Evolutionary conservation across 2,888 invertebrate species (phyloP).

Genomic region (Spodoptera exigua): DNA sequence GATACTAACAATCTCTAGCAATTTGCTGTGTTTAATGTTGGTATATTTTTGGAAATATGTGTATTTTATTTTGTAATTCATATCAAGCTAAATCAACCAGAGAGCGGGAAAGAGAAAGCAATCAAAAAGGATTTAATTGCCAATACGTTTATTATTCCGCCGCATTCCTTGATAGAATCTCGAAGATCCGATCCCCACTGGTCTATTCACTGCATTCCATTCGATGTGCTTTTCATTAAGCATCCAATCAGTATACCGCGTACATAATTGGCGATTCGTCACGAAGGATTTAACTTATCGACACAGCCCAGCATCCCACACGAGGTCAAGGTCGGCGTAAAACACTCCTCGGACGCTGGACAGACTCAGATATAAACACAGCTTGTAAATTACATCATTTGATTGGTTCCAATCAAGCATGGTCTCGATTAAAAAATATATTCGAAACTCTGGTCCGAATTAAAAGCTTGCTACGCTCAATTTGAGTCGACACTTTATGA

Average conservation of each 20-base stretch:
- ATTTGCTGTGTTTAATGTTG: too few species aligned
- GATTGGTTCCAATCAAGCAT: slow-evolving; percentile 86
- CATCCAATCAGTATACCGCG: slow-evolving; percentile 80
- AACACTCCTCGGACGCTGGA: slow-evolving; percentile 58
- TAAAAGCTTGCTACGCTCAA: slow-evolving; percentile 70
- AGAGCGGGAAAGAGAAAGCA: slow-evolving; percentile 18
- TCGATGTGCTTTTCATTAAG: slow-evolving; percentile 75
- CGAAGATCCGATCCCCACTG: slow-evolving; percentile 59
- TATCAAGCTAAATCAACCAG: slow-evolving; percentile 9
- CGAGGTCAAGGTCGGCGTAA: slow-evolving; percentile 74
- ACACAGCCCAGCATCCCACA: slow-evolving; percentile 58
- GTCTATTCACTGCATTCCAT: slow-evolving; percentile 68
- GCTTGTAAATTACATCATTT: slow-evolving; percentile 84
- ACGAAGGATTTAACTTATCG: slow-evolving; percentile 78
- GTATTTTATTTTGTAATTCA: neutral
- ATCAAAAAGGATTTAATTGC: slow-evolving; percentile 12
- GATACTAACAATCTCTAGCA: too few species aligned
- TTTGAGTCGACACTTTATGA: slow-evolving; percentile 69
- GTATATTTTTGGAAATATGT: too few species aligned
- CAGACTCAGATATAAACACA: slow-evolving; percentile 71
- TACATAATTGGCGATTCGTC: slow-evolving; percentile 78
- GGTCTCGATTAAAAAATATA: slow-evolving; percentile 80
- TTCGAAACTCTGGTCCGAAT: slow-evolving; percentile 66
- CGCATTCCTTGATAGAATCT: slow-evolving; percentile 30
- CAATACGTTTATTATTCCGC: slow-evolving; percentile 12